These are phyloP conservation scores for Endomychus coccineus DNA, from an alignment of 2,888 invertebrate genomes.

Conservation along the genomic window DNA sequence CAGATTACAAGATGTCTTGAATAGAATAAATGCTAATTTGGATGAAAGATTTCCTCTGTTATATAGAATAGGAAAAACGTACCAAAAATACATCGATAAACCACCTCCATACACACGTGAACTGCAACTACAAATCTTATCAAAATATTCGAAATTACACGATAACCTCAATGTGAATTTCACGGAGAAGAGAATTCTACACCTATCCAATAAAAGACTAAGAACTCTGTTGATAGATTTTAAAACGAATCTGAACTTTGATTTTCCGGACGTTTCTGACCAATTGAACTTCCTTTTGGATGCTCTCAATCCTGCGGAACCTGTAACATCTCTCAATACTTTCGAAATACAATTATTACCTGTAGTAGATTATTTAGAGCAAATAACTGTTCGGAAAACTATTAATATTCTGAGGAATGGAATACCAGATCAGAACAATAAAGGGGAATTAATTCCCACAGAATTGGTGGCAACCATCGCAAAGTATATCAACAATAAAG, in stretches of 20 bases:
- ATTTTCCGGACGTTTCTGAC: constrained; percentile 24
- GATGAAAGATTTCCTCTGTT: constrained; percentile 32
- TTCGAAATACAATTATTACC: constrained; percentile 29
- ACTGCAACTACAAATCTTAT: no score
- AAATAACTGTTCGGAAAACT: constrained; percentile 18
- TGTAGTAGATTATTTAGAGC: constrained; percentile 30
- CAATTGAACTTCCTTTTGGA: no score
- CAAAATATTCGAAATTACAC: no score
- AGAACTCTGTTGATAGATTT: constrained; percentile 23
- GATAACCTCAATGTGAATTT: no score
- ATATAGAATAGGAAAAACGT: constrained; percentile 35
- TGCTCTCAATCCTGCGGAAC: no score
- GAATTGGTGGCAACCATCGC: constrained; percentile 29
- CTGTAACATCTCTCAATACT: constrained; percentile 17
- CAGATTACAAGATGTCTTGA: constrained; percentile 23
- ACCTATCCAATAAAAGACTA: constrained; percentile 3
- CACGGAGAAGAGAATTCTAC: background rate
- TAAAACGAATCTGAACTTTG: constrained; percentile 25
- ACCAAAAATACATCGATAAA: constrained; percentile 29
- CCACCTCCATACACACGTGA: constrained; percentile 37
- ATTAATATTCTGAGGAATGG: constrained; percentile 1
- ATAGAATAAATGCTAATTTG: constrained; percentile 30
- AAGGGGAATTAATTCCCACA: constrained; percentile 6
- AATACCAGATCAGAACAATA: no score
- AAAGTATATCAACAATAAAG: constrained; percentile 25